A percentile compares a stretch with the other conserved stretches of the same genome.
Evolutionary conservation across 2,113 vertebrate genomes (phyloP).

Genomic region (Elephas maximus): DNA sequence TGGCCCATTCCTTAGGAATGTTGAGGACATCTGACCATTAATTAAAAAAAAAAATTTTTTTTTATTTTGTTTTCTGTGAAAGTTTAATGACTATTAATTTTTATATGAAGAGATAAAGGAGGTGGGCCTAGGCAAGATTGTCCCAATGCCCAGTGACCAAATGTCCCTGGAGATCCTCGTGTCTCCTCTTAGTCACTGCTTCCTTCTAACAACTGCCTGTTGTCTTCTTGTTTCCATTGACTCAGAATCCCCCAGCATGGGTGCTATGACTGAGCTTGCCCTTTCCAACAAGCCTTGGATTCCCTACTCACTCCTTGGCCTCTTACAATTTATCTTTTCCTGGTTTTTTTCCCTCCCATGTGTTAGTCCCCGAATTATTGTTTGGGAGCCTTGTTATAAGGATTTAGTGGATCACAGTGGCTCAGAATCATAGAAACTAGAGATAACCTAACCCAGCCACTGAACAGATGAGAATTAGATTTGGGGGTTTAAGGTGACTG

Average conservation of each 20-base stretch:
- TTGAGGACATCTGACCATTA: not conserved
- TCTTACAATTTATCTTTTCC: not conserved
- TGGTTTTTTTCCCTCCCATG: not conserved
- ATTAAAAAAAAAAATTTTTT: not conserved
- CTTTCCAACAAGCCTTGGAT: slow-evolving; percentile 41
- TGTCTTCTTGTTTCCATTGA: not conserved
- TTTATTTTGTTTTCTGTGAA: not conserved
- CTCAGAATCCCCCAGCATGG: not conserved
- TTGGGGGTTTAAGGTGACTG: not conserved
- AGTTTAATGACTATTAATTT: not conserved
- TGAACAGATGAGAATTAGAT: not conserved
- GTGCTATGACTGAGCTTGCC: not conserved
- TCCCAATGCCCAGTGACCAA: not conserved
- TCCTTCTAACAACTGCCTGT: not conserved
- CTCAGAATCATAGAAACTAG: not conserved
- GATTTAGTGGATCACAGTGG: not conserved
- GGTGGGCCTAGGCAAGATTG: not conserved
- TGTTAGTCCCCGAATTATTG: not conserved
- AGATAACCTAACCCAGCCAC: not conserved
- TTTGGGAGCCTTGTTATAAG: not conserved
- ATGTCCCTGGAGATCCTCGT: not conserved
- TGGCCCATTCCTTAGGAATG: not conserved
- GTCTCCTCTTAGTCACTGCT: not conserved
- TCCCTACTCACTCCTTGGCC: not conserved
- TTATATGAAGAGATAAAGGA: not conserved